Base-by-base conservation (phyloP, 2,888 invertebrate species). In the Kuschelorhynchus macadamiae region DNA sequence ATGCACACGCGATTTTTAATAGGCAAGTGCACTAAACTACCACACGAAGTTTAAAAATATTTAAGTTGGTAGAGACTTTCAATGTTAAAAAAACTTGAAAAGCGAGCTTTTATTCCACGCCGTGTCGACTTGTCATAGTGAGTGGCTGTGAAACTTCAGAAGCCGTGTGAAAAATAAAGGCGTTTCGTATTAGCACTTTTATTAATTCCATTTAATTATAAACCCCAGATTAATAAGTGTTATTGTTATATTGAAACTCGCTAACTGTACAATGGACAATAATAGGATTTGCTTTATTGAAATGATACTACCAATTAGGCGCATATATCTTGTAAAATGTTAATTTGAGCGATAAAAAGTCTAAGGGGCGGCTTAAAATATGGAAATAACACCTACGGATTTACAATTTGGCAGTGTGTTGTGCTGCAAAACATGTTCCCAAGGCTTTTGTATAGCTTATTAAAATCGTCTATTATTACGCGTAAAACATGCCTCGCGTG, bases 181-280 rank as follows among this genome's bases (percentile, higher is more conserved):
- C n/a, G n/a, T n/a, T n/a, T n/a, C n/a, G n/a, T n/a, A n/a, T n/a
- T n/a, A n/a, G n/a, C n/a, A n/a, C n/a, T n/a, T n/a, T n/a, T n/a
- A n/a, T n/a, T n/a, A n/a, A n/a, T n/a, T n/a, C n/a, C n/a, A n/a
- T n/a, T n/a, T n/a, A n/a, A n/a, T n/a, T n/a, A n/a, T n/a, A n/a
- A n/a, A n/a, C n/a, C n/a, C n/a, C n/a, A n/a, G n/a, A n/a, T n/a
- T n/a, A n/a, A n/a, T n/a, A n/a, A n/a, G n/a, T n/a, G n/a, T n/a
- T n/a, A n/a, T n/a, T n/a, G n/a, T n/a, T n/a, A n/a, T n/a, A 64
- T 64, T 64, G 50, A 33, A 41, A 49, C 44, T 17, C 2, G 52
- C 65, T 59, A 53, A 59, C 59, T 53, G 59, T 53, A 59, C 59
- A 66, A 66, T 62, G 44, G 62, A 33, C 44, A 21, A 18, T 30